Conservation (phyloP, 2,888 invertebrate species). For the Fabriciana adippe region DNA sequence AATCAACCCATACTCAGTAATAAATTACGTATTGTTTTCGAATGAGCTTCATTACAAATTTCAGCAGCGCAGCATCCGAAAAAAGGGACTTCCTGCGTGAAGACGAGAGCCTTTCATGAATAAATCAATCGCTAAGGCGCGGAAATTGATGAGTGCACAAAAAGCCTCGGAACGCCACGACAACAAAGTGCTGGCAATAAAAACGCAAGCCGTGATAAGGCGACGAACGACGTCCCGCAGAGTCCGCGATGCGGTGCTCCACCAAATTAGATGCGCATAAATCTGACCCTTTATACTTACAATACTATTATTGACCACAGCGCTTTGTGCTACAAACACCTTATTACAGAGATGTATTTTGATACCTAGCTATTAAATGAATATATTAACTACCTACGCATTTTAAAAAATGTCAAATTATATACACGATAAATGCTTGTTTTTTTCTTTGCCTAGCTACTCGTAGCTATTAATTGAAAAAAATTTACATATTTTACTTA, state of each 20-base stretch:
- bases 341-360: conserved; percentile 38
- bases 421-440: conserved; percentile 1
- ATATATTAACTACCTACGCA: conserved; percentile 21
- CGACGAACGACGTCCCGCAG: conserved; percentile 56
- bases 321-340: conserved; percentile 39
- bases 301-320: conserved; percentile 41
- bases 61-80: conserved; percentile 67
- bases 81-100: conserved; percentile 79
- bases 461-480: conserved; percentile 14
- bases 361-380: conserved; percentile 28
- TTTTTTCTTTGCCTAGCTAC: conserved; percentile 4
- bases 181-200: conserved; percentile 78
- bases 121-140: conserved; percentile 79
- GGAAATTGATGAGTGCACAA: conserved; percentile 80
- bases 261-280: conserved; percentile 80
- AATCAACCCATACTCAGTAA: conserved; percentile 52
- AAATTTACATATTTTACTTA: conserved; percentile 13
- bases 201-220: conserved; percentile 68
- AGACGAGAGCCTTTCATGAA: conserved; percentile 76
- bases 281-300: conserved; percentile 52
- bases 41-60: conserved; percentile 79
- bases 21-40: conserved; percentile 79
- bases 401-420: conserved; percentile 7
- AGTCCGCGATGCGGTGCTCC: conserved; percentile 50
- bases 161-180: conserved; percentile 71